Percentiles rank a stretch among this genome's conserved stretches.
These are phyloP conservation scores for Thripadectes ignobilis DNA, from an alignment of 2,797 vertebrate genomes.

Conservation along the genomic window DNA sequence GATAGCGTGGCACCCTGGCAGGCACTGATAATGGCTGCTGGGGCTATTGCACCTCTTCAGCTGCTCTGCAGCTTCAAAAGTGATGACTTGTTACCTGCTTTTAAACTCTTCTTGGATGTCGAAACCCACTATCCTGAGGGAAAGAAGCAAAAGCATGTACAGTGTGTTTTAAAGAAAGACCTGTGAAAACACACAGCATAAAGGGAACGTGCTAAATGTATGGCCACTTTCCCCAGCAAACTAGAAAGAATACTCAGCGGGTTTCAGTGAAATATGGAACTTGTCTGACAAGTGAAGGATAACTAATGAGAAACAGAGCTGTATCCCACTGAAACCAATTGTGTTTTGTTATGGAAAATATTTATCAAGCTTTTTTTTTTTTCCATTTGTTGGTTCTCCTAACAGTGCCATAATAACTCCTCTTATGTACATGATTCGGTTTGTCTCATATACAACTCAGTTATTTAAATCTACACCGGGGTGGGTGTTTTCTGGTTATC, in stretches of 20 bases:
- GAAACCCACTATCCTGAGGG: conserved; percentile 64
- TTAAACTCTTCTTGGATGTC: conserved; percentile 72
- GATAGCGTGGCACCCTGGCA: conserved; percentile 73
- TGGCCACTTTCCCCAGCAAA: conserved; percentile 58
- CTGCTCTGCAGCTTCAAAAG: conserved; percentile 61
- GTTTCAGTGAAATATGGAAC: conserved; percentile 61
- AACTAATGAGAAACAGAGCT: conserved; percentile 74
- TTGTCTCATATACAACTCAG: neutral
- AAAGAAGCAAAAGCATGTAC: conserved; percentile 44
- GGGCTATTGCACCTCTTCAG: conserved; percentile 65
- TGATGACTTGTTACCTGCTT: conserved; percentile 66
- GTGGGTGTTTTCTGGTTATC: conserved; percentile 4
- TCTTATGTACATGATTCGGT: neutral
- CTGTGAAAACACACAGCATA: conserved; percentile 55
- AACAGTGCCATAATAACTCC: conserved; percentile 43
- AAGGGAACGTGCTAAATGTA: conserved; percentile 60
- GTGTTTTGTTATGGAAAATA: conserved; percentile 77
- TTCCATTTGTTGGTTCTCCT: conserved; percentile 63
- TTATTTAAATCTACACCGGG: neutral
- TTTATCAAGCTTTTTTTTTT: conserved; percentile 64
- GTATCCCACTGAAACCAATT: conserved; percentile 74
- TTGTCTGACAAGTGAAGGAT: conserved; percentile 73
- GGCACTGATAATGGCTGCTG: conserved; percentile 74
- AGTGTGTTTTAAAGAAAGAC: conserved; percentile 68
- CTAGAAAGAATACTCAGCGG: conserved; percentile 61